These are phyloP conservation scores for Nycticebus coucang DNA, from an alignment of 2,113 vertebrate species.

Conservation along the genomic window DNA sequence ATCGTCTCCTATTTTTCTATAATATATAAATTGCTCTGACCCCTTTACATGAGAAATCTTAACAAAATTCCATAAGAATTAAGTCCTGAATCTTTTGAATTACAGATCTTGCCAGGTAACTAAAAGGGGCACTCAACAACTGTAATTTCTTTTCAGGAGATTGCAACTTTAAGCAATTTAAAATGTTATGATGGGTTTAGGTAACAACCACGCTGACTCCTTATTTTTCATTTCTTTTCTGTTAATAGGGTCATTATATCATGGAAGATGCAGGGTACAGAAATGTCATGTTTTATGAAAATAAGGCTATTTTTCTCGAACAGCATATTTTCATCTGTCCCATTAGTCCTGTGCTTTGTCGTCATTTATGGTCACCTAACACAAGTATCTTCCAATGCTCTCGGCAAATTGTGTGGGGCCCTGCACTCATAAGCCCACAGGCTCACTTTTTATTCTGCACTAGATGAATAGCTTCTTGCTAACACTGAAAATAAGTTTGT, in stretches of 20 bases:
- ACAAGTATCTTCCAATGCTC: slow-evolving; percentile 45
- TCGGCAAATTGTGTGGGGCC: slow-evolving; percentile 28
- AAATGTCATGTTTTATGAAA: slow-evolving; percentile 54
- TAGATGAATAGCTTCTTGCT: slow-evolving; percentile 57
- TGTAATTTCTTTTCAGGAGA: slow-evolving; percentile 32
- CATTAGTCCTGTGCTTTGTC: slow-evolving; percentile 59
- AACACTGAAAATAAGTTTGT: background rate
- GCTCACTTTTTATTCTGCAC: slow-evolving; percentile 58
- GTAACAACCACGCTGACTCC: slow-evolving; percentile 57
- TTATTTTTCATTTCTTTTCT: slow-evolving; percentile 60
- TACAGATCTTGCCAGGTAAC: slow-evolving; percentile 59
- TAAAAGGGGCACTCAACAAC: slow-evolving; percentile 51
- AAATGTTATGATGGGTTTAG: slow-evolving; percentile 45
- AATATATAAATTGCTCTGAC: slow-evolving; percentile 22
- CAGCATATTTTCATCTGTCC: slow-evolving; percentile 55
- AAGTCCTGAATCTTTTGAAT: slow-evolving; percentile 35
- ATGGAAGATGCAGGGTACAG: slow-evolving; percentile 44
- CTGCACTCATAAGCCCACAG: slow-evolving; percentile 71
- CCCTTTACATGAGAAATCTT: slow-evolving; percentile 44
- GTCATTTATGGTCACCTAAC: slow-evolving; percentile 54
- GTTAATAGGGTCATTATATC: slow-evolving; percentile 68
- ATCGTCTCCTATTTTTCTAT: slow-evolving; percentile 58
- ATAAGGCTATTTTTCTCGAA: slow-evolving; percentile 62
- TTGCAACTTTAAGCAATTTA: slow-evolving; percentile 47
- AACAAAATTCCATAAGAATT: slow-evolving; percentile 60